A percentile compares a stretch with the other conserved stretches of the same genome.
Evolutionary conservation across 1,140 invertebrate species (phyloP).

Genomic region (Luehdorfia chinensis): DNA sequence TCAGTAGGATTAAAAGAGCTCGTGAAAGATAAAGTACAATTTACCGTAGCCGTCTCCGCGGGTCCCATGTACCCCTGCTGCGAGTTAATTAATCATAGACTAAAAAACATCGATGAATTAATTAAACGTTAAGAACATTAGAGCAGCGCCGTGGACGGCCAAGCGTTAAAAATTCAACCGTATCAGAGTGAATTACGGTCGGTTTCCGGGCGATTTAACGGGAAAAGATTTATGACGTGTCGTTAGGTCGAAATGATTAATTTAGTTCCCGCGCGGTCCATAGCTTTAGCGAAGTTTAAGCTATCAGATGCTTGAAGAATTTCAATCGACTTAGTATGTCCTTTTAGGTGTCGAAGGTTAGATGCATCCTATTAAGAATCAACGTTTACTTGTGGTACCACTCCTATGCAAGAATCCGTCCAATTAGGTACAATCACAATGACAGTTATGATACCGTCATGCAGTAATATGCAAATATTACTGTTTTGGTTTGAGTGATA

Average conservation of each 20-base stretch:
- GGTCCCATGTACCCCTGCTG: background rate
- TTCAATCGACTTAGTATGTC: too few species aligned
- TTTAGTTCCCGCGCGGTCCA: slow-evolving; percentile 24
- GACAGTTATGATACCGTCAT: too few species aligned
- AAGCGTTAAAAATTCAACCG: slow-evolving; percentile 6
- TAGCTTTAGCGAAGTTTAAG: slow-evolving; percentile 3
- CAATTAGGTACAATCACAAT: too few species aligned
- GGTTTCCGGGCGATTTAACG: slow-evolving; percentile 23
- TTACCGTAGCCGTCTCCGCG: background rate
- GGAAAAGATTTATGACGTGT: slow-evolving; percentile 42
- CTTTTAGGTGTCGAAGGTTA: too few species aligned
- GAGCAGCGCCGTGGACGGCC: background rate
- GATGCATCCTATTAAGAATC: too few species aligned
- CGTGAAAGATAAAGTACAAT: slow-evolving; percentile 8
- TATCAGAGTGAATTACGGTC: slow-evolving; percentile 17
- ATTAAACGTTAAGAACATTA: slow-evolving; percentile 12
- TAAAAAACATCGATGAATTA: slow-evolving; percentile 18
- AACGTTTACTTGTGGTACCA: too few species aligned
- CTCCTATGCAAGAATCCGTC: too few species aligned
- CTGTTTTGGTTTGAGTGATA: too few species aligned
- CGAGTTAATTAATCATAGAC: slow-evolving; percentile 13
- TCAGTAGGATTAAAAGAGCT: slow-evolving; percentile 3
- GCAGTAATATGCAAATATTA: too few species aligned
- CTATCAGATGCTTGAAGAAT: too few species aligned
- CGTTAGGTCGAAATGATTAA: slow-evolving; percentile 45